Base-by-base conservation (phyloP, 37 sponge, comb jelly and placozoan genomes). In the Halichondria panicea region DNA sequence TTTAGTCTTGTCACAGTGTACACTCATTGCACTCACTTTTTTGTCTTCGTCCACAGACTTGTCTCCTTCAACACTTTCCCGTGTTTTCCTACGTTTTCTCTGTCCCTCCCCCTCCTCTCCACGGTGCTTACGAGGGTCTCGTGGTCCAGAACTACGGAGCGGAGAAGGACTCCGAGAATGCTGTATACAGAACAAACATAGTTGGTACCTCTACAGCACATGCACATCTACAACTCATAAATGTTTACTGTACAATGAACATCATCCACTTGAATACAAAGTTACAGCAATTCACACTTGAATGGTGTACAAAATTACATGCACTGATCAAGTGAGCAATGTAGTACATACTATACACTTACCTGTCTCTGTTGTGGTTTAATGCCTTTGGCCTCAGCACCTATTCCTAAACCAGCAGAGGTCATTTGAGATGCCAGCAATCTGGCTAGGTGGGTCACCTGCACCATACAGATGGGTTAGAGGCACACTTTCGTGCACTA, bases 361-460 rank as follows among this genome's bases (percentile, higher is more conserved):
- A 79, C 70, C 48, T 70, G 36, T 41, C 22, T 55, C 15, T 11
- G 15, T 35, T 48, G 58, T n/a, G 70, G 71, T 28, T 74, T 69
- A 50, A 75, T 81, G 3, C 70, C 62, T 43, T 76, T 87, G 44
- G 68, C 66, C 41, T 88, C 34, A 13, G 83, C 88, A 43, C 79
- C 87, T 21, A 77, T 56, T 28, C 88, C 88, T 81, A 88, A 73
- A 56, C 78, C 78, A 58, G 88, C 88, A 31, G 90, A 68, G 15
- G 93, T 82, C 85, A 95, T 90, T 74, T 98, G 99, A 62, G 91
- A 83, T 35, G 99, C 96, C 66, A 98, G 68, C 70, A 98, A 58
- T 13, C 87, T 71, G 25, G 99, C 93, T 45, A 96, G 54, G 37
- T 90, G 91, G 12, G 70, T 84, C 59, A 92, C 87, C 86, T 96